phyloP scores from a whole-genome alignment of 1,140 invertebrate species.

The Bombus confusus region DNA sequence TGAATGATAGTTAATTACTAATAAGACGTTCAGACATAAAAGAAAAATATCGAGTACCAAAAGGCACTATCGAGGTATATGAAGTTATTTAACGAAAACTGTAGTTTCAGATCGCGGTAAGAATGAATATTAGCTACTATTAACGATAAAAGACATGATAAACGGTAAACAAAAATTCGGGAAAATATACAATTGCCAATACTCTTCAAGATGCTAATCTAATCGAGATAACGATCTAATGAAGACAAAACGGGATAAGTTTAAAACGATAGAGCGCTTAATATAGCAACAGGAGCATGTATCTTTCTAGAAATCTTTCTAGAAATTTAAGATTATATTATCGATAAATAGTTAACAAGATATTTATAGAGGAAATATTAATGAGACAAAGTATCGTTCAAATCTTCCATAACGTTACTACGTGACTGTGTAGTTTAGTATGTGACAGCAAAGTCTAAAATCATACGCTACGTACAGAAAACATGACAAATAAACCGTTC shows the following conservation, averaged over 20 bases:
- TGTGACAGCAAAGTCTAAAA: neutral
- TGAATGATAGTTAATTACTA: neutral
- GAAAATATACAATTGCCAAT: neutral
- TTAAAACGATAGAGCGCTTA: neutral
- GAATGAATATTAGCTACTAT: neutral
- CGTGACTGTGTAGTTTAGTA: neutral
- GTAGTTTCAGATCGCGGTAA: neutral
- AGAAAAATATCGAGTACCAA: neutral
- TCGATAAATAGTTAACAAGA: neutral
- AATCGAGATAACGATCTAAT: neutral
- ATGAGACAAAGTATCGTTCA: neutral
- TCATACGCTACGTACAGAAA: neutral
- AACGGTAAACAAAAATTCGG: too few species aligned
- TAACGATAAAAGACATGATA: neutral
- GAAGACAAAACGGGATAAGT: too few species aligned
- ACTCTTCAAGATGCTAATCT: neutral
- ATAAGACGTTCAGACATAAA: neutral
- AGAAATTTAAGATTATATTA: neutral
- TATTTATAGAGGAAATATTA: neutral
- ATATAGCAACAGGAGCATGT: too few species aligned
- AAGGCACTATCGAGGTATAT: neutral
- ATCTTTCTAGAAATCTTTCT: neutral
- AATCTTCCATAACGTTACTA: neutral
- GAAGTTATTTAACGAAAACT: neutral
- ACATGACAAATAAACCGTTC: neutral